Conservation (phyloP, 2,113 vertebrate genomes). For the Dinomys branickii region DNA sequence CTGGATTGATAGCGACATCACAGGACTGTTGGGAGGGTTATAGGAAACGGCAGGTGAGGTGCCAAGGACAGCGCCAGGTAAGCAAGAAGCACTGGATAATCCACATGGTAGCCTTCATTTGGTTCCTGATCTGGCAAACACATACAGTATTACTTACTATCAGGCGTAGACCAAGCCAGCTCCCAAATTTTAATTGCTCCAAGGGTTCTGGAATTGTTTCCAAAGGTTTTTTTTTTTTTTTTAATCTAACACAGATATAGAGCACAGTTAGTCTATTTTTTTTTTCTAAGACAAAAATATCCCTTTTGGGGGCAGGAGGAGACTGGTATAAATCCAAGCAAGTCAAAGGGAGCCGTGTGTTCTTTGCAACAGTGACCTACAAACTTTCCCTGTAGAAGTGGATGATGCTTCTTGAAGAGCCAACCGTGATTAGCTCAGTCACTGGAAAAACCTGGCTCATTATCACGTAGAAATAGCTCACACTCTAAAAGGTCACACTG, state of each 20-base stretch:
- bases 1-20: neutral
- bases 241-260: neutral
- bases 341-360: neutral
- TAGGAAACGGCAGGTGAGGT: neutral
- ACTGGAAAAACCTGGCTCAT: conserved; percentile 73
- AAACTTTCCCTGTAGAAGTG: conserved; percentile 9
- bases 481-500: conserved; percentile 60
- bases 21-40: neutral
- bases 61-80: neutral
- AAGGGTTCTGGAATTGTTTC: neutral
- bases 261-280: neutral
- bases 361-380: neutral
- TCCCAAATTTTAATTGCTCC: neutral
- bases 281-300: conserved; percentile 24
- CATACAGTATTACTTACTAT: neutral
- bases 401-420: conserved; percentile 22
- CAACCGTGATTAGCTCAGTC: conserved; percentile 46
- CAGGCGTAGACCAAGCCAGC: neutral
- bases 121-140: neutral
- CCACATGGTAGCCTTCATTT: neutral
- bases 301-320: neutral
- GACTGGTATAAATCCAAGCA: neutral
- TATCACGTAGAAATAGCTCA: conserved; percentile 56
- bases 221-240: neutral
- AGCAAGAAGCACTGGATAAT: neutral